Evolutionary conservation across 2,797 vertebrate species (phyloP), one percentile per base, ranked within the genome.

Genomic region (Sarcoramphus papa): DNA sequence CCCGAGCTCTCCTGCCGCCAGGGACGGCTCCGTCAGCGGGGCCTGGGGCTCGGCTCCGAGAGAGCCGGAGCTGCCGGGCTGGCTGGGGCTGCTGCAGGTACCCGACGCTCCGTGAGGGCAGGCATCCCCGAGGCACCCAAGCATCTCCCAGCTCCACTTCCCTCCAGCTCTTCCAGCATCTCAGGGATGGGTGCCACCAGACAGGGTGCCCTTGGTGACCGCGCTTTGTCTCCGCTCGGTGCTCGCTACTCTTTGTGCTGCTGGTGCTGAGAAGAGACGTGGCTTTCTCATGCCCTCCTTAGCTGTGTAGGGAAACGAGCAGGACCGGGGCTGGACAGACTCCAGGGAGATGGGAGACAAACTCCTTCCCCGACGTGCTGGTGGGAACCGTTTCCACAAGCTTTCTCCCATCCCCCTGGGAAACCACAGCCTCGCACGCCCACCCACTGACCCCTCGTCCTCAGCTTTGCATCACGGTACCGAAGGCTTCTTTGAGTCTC

Each of bases 291-390:
- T 8, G 40, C 63, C 30, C 50, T 25, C 43, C 43, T 47, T 13
- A 30, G 33, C 62, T 20, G 23, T 7, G 51, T n/a, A 23, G 74
- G 50, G 21, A 30, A 45, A 48, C 0, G 2, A 62, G 37, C 19
- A 13, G 31, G 17, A 13, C 7, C 1, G 0, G 43, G 10, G 35
- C 53, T 45, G 41, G 48, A 37, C 24, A 19, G 18, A 0, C n/a
- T 28, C 6, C 37, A 3, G 18, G 27, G 48, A 41, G 63, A 10
- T 4, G 45, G 43, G n/a, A 69, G 74, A 62, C 27, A 43, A 75
- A 57, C 40, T 20, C 40, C 15, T 9, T 24, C 25, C 41, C 14
- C 0, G 2, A 23, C 0, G 1, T 3, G 31, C 31, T 1, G 0
- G 28, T 4, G 25, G 56, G 65, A 82, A 50, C 10, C 0, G 1